Evolutionary conservation across 1,140 invertebrate genomes (phyloP), one percentile per base, ranked within the genome.

Genomic region (Trichonephila inaurata): DNA sequence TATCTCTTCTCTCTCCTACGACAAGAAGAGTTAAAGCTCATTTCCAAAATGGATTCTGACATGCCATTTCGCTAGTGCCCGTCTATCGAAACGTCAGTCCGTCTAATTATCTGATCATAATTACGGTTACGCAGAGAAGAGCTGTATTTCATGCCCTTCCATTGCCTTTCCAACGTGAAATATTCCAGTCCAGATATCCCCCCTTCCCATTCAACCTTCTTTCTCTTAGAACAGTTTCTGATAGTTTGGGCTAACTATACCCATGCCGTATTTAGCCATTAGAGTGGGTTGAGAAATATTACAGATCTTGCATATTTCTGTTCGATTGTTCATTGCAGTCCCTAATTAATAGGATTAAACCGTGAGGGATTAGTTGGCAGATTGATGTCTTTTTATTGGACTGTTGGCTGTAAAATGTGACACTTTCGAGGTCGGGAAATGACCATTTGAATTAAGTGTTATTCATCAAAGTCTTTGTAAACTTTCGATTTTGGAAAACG

Each of bases 51-150:
- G 82, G 82, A 83, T 44, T 51, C 82, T 83, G 82, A 51, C 82
- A 19, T 60, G 44, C 51, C 51, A 83, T 83, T 83, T 83, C n/a
- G 82, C 44, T 51, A 21, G 14, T 28, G 72, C 33, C 6, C 72
- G 28, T 77, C 44, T 51, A 83, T 83, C 82, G 82, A 60, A 58
- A 51, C 44, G 82, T 83, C 82, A 83, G 44, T 83, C 82, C 19
- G 82, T 58, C 82, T 83, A 83, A 83, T 83, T 83, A 83, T 83
- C 82, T 83, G 82, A 83, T 83, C 82, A 83, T 83, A 83, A 83
- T 83, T 83, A 51, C 82, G 21, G 82, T 4, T 33, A 33, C 69
- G 69, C 7, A 16, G 72, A 28, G 72, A 33, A 33, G 18, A 33
- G 72, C 28, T 77, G 72, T 40, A 77, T 77, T 77, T 77, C 72